phyloP scores from a whole-genome alignment of 2,888 invertebrate genomes.

The Oscheius sp. region DNA sequence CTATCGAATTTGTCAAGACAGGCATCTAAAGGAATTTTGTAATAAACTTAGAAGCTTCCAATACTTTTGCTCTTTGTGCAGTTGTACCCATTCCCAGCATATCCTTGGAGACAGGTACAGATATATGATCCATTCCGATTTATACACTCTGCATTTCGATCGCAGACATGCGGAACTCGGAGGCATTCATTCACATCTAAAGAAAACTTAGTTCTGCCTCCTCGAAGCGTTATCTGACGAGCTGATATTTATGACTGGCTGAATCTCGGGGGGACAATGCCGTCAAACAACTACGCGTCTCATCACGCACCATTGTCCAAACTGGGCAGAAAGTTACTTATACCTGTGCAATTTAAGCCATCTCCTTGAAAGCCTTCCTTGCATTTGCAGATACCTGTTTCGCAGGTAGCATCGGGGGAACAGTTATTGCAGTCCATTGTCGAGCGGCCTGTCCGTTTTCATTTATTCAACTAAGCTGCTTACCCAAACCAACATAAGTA shows the following conservation, averaged over 20 bases:
- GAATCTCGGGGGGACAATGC: background rate
- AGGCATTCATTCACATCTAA: conserved; percentile 67
- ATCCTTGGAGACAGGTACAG: conserved; percentile 62
- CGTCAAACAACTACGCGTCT: conserved; percentile 7
- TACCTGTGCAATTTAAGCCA: conserved; percentile 66
- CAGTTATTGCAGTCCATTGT: conserved; percentile 62
- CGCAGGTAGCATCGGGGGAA: conserved; percentile 53
- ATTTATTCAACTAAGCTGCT: background rate
- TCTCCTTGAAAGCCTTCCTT: conserved; percentile 63
- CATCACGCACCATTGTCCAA: background rate
- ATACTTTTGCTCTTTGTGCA: conserved; percentile 61
- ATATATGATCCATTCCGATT: conserved; percentile 61
- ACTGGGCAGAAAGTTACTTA: background rate
- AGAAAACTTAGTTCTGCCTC: conserved; percentile 18
- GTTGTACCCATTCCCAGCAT: conserved; percentile 66
- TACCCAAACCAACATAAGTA: conserved; percentile 62
- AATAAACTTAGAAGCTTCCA: background rate
- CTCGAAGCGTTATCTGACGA: conserved; percentile 27
- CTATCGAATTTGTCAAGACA: conserved; percentile 66
- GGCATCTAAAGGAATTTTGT: conserved; percentile 44
- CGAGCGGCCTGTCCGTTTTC: conserved; percentile 39
- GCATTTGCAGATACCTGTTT: conserved; percentile 63
- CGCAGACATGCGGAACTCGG: conserved; percentile 54
- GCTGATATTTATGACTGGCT: conserved; percentile 29
- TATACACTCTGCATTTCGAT: conserved; percentile 62